Evolutionary conservation across 1,140 invertebrate genomes (phyloP).

Genomic region (Hydropsyche tenuis): DNA sequence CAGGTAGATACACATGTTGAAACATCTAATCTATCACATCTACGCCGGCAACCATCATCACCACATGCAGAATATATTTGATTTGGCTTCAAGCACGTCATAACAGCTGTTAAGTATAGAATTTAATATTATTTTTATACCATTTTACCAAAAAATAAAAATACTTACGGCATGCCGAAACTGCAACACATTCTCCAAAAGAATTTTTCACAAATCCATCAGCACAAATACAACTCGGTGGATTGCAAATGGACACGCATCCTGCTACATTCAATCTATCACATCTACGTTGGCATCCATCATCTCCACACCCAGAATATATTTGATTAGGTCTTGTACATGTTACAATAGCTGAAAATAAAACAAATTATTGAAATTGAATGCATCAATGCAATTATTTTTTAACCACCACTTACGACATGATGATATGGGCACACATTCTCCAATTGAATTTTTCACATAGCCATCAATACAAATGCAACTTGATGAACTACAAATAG

Average conservation of each 20-base stretch:
- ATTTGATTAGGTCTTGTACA: background rate
- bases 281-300: background rate
- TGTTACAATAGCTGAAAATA: background rate
- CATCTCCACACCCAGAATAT: background rate
- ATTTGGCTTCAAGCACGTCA: background rate
- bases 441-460: background rate
- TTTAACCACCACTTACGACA: slow-evolving; percentile 5
- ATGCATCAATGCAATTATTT: background rate
- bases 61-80: background rate
- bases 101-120: too few species aligned
- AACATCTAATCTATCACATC: too few species aligned
- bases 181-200: slow-evolving; percentile 23
- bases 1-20: background rate
- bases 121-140: too few species aligned
- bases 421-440: background rate
- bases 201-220: slow-evolving; percentile 39
- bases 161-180: slow-evolving; percentile 33
- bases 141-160: background rate
- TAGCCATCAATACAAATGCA: background rate
- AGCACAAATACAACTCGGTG: slow-evolving; percentile 40
- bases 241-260: background rate
- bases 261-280: background rate
- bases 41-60: background rate
- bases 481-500: background rate
- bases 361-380: background rate